Evolutionary conservation across 2,797 vertebrate genomes (phyloP), one percentile per base, ranked within the genome.

Genomic region (Acipenser ruthenus): DNA sequence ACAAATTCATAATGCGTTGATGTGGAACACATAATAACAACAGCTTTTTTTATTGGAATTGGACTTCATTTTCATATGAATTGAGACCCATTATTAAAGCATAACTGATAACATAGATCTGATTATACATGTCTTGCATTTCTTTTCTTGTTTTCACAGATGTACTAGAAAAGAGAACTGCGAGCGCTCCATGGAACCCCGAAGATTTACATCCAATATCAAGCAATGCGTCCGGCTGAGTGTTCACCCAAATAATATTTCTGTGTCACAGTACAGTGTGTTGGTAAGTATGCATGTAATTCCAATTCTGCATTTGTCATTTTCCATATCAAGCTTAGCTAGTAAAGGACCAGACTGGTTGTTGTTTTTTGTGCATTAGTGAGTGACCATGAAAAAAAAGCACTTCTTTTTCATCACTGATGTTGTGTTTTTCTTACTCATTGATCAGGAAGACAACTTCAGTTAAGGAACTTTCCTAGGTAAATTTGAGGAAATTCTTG

Each of bases 171-270:
- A 98, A 79, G 95, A 98, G 78, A 91, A 90, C 69, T 99, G 96
- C 1, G 94, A 95, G 73, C 91, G 96, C 63, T 97, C 95, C 71
- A 86, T 82, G 1, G 96, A 98, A 73, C 93, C 94, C 8, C 89
- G 94, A 18, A 89, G 97, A 77, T 98, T 99, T 47, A 93, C 97
- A 74, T 96, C 93, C 0, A 93, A 97, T 84, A 92, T 96, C 89
- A 95, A 93, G 81, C 97, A 99, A 79, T 99, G 97, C 1, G 97
- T 99, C 74, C 91, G 92, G 11, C 92, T 99, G 68, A 98, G 91
- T 0, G 97, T 99, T 66, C 94, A 95, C 63, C 97, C 97, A 71
- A 98, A 93, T 89, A 99, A 99, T 88, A 98, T 99, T 85, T 99
- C 96, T 0, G 96, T 99, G 77, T 98, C 95, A 74, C 95, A 98